These are phyloP conservation scores for Poecilia gillii DNA, from an alignment of 2,797 vertebrate species.

Conservation along the genomic window DNA sequence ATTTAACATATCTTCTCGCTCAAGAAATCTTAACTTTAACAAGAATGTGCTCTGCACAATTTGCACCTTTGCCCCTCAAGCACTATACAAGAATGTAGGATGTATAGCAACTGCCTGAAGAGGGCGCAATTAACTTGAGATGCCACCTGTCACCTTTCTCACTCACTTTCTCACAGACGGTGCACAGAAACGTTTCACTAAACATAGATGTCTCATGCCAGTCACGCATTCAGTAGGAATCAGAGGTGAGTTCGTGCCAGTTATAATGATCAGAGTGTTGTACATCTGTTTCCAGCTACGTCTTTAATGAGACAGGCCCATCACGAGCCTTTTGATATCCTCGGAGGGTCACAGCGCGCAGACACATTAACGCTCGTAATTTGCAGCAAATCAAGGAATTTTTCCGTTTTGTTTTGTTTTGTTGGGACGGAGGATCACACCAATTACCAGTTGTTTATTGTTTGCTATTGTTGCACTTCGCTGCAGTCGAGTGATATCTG, in stretches of 20 bases:
- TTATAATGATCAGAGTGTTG: slow-evolving; percentile 52
- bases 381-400: slow-evolving; percentile 72
- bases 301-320: slow-evolving; percentile 70
- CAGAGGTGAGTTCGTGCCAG: slow-evolving; percentile 61
- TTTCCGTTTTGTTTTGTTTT: slow-evolving; percentile 13
- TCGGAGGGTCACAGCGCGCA: slow-evolving; percentile 55
- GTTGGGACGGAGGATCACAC: slow-evolving; percentile 73
- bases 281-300: slow-evolving; percentile 52
- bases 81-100: neutral
- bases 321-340: slow-evolving; percentile 72
- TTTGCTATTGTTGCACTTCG: slow-evolving; percentile 73
- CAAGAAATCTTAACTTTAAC: slow-evolving; percentile 14
- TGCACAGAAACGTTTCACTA: slow-evolving; percentile 40
- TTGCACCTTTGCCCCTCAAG: slow-evolving; percentile 19
- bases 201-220: slow-evolving; percentile 48
- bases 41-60: slow-evolving; percentile 22
- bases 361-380: slow-evolving; percentile 67
- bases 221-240: slow-evolving; percentile 44
- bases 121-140: slow-evolving; percentile 76
- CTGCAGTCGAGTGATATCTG: slow-evolving; percentile 76
- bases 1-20: slow-evolving; percentile 33
- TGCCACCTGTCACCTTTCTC: slow-evolving; percentile 39
- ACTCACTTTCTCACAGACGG: slow-evolving; percentile 12
- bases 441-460: slow-evolving; percentile 77
- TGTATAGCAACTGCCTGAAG: slow-evolving; percentile 64